Conservation (phyloP, 2,113 vertebrate species). For the Passer domesticus region DNA sequence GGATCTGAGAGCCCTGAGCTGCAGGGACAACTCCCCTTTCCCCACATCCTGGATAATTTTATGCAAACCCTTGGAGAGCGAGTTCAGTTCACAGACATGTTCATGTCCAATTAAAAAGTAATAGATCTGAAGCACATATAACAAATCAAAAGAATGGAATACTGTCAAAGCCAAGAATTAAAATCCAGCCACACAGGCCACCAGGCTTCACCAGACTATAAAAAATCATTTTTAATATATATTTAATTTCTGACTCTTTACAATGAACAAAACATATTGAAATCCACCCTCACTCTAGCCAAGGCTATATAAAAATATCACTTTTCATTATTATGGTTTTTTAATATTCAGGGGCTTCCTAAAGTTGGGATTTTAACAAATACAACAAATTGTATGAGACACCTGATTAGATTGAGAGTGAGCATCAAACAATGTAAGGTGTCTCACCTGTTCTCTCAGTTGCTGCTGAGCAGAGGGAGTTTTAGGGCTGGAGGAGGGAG, state of each 20-base stretch:
- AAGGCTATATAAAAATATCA: not conserved
- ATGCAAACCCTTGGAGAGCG: not conserved
- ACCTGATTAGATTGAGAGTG: not conserved
- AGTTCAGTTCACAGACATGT: not conserved
- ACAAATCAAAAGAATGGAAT: slow-evolving; percentile 17
- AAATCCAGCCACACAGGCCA: not conserved
- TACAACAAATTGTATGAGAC: not conserved
- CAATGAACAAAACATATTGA: not conserved
- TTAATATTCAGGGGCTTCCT: not conserved
- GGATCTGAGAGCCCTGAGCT: not conserved
- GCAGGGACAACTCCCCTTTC: not conserved
- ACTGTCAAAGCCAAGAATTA: slow-evolving; percentile 4
- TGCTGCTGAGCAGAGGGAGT: not conserved
- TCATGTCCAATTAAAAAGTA: slow-evolving; percentile 47
- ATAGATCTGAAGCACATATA: slow-evolving; percentile 17
- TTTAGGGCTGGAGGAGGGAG: not conserved
- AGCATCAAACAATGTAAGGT: not conserved
- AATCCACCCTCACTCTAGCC: not conserved
- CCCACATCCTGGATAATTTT: not conserved
- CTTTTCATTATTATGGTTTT: not conserved
- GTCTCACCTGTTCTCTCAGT: not conserved
- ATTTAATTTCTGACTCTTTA: not conserved
- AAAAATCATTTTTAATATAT: not conserved
- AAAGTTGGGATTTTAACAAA: not conserved
- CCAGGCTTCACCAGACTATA: not conserved